These are phyloP conservation scores for Campoletis sonorensis DNA, from an alignment of 1,140 invertebrate genomes.

Conservation along the genomic window DNA sequence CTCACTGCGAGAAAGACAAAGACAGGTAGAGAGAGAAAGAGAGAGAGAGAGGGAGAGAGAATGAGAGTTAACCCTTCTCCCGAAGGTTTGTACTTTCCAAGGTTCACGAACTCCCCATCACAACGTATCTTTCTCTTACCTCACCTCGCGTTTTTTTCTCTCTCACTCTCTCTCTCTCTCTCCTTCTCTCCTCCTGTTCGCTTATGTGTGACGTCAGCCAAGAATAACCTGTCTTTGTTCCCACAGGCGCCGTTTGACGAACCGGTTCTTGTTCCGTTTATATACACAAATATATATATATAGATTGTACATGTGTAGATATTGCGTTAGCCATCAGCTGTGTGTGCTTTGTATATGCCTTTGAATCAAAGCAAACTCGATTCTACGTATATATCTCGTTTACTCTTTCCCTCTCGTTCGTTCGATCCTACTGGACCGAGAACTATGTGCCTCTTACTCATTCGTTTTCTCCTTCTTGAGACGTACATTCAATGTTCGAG, in stretches of 20 bases:
- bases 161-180: background rate
- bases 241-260: conserved; percentile 66
- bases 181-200: conserved; percentile 31
- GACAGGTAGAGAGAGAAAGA: background rate
- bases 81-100: conserved; percentile 12
- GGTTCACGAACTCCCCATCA: conserved; percentile 26
- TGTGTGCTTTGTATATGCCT: conserved; percentile 53
- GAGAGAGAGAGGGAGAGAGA: background rate
- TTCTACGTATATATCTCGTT: conserved; percentile 34
- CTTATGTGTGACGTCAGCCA: conserved; percentile 66
- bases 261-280: conserved; percentile 62
- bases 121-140: conserved; percentile 24
- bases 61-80: background rate
- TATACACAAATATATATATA: background rate
- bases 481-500: conserved; percentile 33
- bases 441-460: conserved; percentile 17
- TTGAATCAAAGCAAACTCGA: conserved; percentile 29
- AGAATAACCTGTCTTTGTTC: conserved; percentile 73
- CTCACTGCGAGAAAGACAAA: conserved; percentile 10
- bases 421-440: conserved; percentile 22
- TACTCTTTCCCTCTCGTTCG: conserved; percentile 31
- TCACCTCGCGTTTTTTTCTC: conserved; percentile 34
- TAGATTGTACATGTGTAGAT: background rate
- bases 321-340: conserved; percentile 63
- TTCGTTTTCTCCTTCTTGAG: background rate